Percentiles rank a stretch among this genome's conserved stretches.
phyloP scores from a whole-genome alignment of 1,140 invertebrate species.

The Tribolium madens region DNA sequence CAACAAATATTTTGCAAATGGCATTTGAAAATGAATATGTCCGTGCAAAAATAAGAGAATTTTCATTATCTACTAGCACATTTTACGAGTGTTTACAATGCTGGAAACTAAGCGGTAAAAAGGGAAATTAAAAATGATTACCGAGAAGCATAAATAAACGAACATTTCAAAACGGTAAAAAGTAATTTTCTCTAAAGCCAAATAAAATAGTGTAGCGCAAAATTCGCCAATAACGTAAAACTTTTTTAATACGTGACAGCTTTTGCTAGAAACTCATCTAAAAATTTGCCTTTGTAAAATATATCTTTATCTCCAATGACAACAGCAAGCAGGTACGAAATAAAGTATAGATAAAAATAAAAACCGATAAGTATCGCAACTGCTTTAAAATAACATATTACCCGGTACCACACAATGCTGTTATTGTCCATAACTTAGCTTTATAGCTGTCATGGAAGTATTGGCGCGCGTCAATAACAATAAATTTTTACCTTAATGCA shows the following conservation, averaged over 20 bases:
- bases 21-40: not conserved
- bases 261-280: not conserved
- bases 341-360: slow-evolving; percentile 23
- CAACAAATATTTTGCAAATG: too few species aligned
- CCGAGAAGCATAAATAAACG: not conserved
- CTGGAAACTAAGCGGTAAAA: not conserved
- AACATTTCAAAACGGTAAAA: not conserved
- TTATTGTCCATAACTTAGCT: slow-evolving; percentile 21
- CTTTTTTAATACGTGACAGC: not conserved
- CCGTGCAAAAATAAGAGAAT: not conserved
- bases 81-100: not conserved
- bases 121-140: not conserved
- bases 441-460: slow-evolving; percentile 3
- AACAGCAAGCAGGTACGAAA: slow-evolving; percentile 7
- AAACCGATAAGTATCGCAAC: not conserved
- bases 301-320: slow-evolving; percentile 30
- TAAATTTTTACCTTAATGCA: slow-evolving; percentile 19
- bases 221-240: too few species aligned
- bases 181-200: not conserved
- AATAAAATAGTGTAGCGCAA: not conserved
- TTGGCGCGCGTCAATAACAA: slow-evolving; percentile 25
- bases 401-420: slow-evolving; percentile 1
- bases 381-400: slow-evolving; percentile 14
- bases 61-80: not conserved
- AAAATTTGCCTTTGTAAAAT: not conserved